These are phyloP conservation scores for Drosophila obscura DNA, from an alignment of 1,140 invertebrate genomes.

Conservation along the genomic window DNA sequence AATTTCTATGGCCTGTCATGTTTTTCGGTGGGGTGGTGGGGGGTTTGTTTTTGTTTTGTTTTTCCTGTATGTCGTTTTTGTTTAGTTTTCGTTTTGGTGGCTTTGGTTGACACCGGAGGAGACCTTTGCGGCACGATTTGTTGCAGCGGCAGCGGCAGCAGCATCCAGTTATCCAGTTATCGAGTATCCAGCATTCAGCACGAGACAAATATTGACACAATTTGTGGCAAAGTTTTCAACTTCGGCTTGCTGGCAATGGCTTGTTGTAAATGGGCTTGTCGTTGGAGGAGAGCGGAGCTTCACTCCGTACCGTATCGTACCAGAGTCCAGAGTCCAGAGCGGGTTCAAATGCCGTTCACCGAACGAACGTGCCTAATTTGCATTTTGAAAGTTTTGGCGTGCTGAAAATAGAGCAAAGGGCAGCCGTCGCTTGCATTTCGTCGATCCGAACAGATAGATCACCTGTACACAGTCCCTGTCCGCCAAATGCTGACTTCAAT, in stretches of 20 bases:
- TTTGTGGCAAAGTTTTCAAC: slow-evolving; percentile 69
- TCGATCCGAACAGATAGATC: slow-evolving; percentile 22
- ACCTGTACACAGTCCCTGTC: slow-evolving; percentile 51
- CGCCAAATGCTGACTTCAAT: slow-evolving; percentile 44
- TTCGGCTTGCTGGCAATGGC: slow-evolving; percentile 21
- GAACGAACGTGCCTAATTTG: slow-evolving; percentile 73
- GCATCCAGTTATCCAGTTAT: slow-evolving; percentile 8
- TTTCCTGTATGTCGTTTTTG: slow-evolving; percentile 15
- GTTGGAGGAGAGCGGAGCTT: slow-evolving; percentile 17
- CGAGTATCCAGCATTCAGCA: slow-evolving; percentile 55
- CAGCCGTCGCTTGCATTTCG: slow-evolving; percentile 48
- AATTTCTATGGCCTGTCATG: slow-evolving; percentile 78
- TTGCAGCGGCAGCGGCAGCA: slow-evolving; percentile 58
- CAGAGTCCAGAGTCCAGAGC: background rate
- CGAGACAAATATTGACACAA: slow-evolving; percentile 83
- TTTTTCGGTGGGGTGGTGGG: slow-evolving; percentile 13
- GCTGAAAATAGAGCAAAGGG: slow-evolving; percentile 77
- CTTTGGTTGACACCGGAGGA: slow-evolving; percentile 66
- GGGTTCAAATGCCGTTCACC: slow-evolving; percentile 74
- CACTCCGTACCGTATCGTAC: background rate
- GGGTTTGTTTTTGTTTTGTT: slow-evolving; percentile 25
- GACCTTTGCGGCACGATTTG: slow-evolving; percentile 81
- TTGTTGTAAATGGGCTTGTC: slow-evolving; percentile 63
- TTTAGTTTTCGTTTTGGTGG: slow-evolving; percentile 45
- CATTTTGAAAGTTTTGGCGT: slow-evolving; percentile 75